Evolutionary conservation across 2,113 vertebrate genomes (phyloP).

Genomic region (Pycnonotus jocosus): DNA sequence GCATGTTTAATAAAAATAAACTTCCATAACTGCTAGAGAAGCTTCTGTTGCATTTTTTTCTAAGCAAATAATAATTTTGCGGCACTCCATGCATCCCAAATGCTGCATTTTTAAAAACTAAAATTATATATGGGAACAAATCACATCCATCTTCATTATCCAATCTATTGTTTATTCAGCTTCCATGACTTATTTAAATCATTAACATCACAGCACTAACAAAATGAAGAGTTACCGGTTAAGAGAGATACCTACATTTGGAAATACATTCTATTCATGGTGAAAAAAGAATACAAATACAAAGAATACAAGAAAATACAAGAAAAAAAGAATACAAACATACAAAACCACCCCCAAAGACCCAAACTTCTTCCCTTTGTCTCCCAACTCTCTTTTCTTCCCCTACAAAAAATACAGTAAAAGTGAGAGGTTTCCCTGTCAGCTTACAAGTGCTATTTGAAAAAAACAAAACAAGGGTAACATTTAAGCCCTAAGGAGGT

Average conservation of each 20-base stretch:
- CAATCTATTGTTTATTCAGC: no score
- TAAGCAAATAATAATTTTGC: not conserved
- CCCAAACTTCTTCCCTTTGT: not conserved
- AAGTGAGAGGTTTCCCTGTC: not conserved
- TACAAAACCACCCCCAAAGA: not conserved
- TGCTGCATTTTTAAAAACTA: not conserved
- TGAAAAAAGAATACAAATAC: not conserved
- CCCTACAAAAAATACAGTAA: not conserved
- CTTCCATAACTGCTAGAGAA: not conserved
- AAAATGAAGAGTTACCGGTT: not conserved
- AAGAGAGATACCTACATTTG: not conserved
- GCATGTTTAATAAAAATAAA: not conserved
- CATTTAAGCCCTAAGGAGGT: not conserved
- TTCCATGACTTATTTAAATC: no score
- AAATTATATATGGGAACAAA: not conserved
- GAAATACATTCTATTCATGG: not conserved
- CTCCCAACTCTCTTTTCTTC: not conserved
- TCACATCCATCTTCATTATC: not conserved
- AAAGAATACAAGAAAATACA: no score
- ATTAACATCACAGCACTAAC: not conserved
- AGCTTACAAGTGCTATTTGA: not conserved
- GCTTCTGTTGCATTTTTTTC: not conserved
- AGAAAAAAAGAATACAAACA: not conserved
- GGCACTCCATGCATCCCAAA: not conserved
- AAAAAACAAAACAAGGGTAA: not conserved